Conservation (phyloP, 2,797 vertebrate species). For the Hoplostethus atlanticus region DNA sequence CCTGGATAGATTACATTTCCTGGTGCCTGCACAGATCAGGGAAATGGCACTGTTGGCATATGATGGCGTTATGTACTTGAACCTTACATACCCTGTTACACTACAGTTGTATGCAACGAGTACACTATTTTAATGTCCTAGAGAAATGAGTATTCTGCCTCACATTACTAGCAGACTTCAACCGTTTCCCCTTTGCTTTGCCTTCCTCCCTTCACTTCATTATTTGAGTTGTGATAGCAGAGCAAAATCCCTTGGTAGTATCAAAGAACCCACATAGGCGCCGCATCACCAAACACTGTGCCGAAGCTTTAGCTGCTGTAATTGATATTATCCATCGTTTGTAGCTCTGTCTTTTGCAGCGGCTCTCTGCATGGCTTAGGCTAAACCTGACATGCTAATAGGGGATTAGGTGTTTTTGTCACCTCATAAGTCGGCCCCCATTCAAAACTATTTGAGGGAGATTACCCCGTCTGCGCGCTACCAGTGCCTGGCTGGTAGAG, state of each 20-base stretch:
- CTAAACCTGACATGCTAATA: constrained; percentile 58
- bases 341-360: constrained; percentile 16
- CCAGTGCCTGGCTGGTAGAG: background rate
- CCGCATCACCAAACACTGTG: constrained; percentile 9
- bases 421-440: constrained; percentile 43
- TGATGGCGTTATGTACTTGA: background rate
- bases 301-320: constrained; percentile 48
- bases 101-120: background rate
- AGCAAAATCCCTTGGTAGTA: constrained; percentile 18
- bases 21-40: background rate
- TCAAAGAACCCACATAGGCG: constrained; percentile 11
- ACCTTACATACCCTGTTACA: background rate
- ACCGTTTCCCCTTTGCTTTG: background rate
- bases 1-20: background rate
- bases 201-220: constrained; percentile 15
- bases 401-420: constrained; percentile 69
- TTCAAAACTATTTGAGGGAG: constrained; percentile 51
- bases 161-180: background rate
- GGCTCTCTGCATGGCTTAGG: constrained; percentile 42
- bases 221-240: constrained; percentile 23
- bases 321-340: constrained; percentile 53
- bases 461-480: constrained; percentile 21
- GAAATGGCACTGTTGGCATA: background rate
- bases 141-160: too few species aligned
- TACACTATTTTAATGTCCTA: background rate